Conservation (phyloP, 2,797 vertebrate species). For the Lophotriccus pileatus region DNA sequence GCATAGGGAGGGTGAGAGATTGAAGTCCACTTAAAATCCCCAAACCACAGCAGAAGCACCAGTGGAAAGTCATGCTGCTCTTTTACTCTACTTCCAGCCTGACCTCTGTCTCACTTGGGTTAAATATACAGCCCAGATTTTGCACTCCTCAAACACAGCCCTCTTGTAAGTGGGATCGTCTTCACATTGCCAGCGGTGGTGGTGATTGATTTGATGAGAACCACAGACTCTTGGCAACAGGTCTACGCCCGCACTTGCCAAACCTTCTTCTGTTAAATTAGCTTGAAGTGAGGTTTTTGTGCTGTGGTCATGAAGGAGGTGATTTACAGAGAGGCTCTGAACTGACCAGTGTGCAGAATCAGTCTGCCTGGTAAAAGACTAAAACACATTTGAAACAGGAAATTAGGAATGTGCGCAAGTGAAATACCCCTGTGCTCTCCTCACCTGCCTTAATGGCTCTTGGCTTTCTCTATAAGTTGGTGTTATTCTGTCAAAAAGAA, state of each 20-base stretch:
- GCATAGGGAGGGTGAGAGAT: background rate
- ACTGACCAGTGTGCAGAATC: conserved; percentile 25
- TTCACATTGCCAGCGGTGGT: background rate
- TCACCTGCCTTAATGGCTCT: background rate
- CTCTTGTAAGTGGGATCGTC: background rate
- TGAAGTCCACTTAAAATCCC: background rate
- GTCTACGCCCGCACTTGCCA: conserved; percentile 23
- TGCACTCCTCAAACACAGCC: background rate
- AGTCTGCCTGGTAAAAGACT: conserved; percentile 8
- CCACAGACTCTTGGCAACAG: conserved; percentile 55
- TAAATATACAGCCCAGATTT: background rate
- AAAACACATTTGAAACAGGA: background rate
- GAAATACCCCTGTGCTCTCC: background rate
- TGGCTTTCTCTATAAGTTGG: background rate
- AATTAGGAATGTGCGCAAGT: background rate
- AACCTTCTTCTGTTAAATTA: background rate
- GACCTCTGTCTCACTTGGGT: background rate
- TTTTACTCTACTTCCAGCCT: background rate
- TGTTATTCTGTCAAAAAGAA: background rate
- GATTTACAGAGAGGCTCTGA: conserved; percentile 39
- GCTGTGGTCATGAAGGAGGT: conserved; percentile 1
- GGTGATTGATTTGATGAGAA: conserved; percentile 52
- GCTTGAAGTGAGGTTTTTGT: conserved; percentile 42
- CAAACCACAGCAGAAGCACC: conserved; percentile 31
- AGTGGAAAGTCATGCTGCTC: background rate